Evolutionary conservation across 1,140 invertebrate species (phyloP).

Genomic region (Apis dorsata): DNA sequence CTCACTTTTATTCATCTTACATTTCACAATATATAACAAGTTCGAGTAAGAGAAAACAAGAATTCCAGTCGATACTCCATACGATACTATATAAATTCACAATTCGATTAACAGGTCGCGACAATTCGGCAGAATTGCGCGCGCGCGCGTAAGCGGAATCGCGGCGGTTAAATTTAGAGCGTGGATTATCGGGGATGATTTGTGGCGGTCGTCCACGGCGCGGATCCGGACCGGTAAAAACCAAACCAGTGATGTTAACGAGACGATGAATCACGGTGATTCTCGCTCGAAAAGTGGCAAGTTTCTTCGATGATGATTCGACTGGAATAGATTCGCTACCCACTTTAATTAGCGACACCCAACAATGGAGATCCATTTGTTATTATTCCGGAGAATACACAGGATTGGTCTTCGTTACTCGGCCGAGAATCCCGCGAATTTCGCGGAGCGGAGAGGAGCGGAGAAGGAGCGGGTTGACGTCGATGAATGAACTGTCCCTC

Average conservation of each 20-base stretch:
- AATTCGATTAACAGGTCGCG: constrained; percentile 49
- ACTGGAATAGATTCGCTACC: constrained; percentile 50
- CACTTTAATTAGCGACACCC: constrained; percentile 59
- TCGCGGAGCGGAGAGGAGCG: not conserved
- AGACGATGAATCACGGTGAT: constrained; percentile 61
- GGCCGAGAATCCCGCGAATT: constrained; percentile 21
- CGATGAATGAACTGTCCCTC: constrained; percentile 47
- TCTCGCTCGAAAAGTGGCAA: constrained; percentile 5
- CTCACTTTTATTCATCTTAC: no score
- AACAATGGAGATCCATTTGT: constrained; percentile 44
- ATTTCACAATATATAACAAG: no score
- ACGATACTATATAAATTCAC: no score
- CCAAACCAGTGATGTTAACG: constrained; percentile 65
- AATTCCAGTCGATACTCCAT: no score
- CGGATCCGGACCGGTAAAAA: constrained; percentile 20
- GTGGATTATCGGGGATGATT: constrained; percentile 65
- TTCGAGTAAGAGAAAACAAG: no score
- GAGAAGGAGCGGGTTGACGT: constrained; percentile 3
- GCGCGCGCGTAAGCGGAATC: constrained; percentile 37
- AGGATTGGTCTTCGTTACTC: not conserved
- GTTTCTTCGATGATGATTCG: constrained; percentile 42
- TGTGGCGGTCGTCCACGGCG: constrained; percentile 48
- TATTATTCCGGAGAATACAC: constrained; percentile 1
- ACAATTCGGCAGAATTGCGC: constrained; percentile 35
- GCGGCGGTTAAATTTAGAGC: constrained; percentile 63